A percentile compares a stretch with the other conserved stretches of the same genome.
phyloP scores from a whole-genome alignment of 92 coral and sea anemone species.

The Epizoanthus ramosus region DNA sequence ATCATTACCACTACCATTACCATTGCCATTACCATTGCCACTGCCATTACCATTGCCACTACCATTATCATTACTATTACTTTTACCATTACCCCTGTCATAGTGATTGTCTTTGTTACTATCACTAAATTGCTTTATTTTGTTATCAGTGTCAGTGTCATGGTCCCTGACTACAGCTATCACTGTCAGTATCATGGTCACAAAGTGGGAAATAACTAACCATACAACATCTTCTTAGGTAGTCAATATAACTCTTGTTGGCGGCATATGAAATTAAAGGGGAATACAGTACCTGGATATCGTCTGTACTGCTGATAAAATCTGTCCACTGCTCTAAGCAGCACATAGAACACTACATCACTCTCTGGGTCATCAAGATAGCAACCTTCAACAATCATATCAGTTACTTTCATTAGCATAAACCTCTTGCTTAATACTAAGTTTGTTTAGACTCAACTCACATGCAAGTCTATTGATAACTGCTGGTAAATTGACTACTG shows the following conservation, averaged over 20 bases:
- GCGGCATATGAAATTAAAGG: not conserved
- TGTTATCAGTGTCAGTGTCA: no score
- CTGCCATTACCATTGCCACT: no score
- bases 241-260: no score
- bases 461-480: no score
- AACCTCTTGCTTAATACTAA: not conserved
- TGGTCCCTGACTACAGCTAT: no score
- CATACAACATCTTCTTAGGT: no score
- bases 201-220: no score
- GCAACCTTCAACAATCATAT: conserved; percentile 51
- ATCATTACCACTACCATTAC: not conserved
- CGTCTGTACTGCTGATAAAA: conserved; percentile 83
- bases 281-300: conserved; percentile 71
- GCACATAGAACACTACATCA: conserved; percentile 84
- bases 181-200: not conserved
- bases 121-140: no score
- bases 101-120: no score
- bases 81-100: no score
- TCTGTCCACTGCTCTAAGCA: conserved; percentile 88
- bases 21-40: no score
- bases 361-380: conserved; percentile 89
- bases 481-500: not conserved
- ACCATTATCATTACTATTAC: not conserved
- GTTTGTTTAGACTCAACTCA: no score
- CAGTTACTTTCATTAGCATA: not conserved